Evolutionary conservation across 2,113 vertebrate genomes (phyloP).

Genomic region (Hemiprocne comata): DNA sequence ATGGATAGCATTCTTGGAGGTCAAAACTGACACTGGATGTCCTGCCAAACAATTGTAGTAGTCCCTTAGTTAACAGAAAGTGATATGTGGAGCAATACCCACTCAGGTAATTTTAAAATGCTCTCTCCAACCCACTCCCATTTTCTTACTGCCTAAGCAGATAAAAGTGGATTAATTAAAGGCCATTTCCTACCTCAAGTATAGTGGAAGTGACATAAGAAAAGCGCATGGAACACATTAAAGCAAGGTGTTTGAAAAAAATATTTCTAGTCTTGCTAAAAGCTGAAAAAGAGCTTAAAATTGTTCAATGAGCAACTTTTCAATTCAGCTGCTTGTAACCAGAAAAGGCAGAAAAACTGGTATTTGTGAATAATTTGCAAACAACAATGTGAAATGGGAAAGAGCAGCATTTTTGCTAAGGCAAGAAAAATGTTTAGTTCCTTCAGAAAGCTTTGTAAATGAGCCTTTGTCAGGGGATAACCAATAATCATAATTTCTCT

Average conservation of each 20-base stretch:
- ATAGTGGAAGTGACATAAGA: not conserved
- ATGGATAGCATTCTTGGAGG: not conserved
- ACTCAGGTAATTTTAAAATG: not conserved
- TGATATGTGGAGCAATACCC: not conserved
- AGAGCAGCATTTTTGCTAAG: not conserved
- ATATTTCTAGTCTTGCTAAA: not conserved
- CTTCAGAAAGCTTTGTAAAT: not conserved
- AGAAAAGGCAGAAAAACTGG: not conserved
- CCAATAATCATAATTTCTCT: not conserved
- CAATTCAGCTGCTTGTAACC: not conserved
- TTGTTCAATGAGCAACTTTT: not conserved
- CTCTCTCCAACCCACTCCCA: not conserved
- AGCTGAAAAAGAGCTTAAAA: not conserved
- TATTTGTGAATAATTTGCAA: not conserved
- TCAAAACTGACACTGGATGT: not conserved
- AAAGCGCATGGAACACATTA: not conserved
- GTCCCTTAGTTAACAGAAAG: not conserved
- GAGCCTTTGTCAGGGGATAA: not conserved
- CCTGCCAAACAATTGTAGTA: not conserved
- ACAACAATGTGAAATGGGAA: not conserved
- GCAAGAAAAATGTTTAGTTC: not conserved
- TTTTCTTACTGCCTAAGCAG: not conserved
- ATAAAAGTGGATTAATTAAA: not conserved
- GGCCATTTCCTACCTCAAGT: not conserved
- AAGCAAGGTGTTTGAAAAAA: not conserved